These are phyloP conservation scores for Ceratothoa steindachneri DNA, from an alignment of 2,888 invertebrate genomes.

Conservation along the genomic window DNA sequence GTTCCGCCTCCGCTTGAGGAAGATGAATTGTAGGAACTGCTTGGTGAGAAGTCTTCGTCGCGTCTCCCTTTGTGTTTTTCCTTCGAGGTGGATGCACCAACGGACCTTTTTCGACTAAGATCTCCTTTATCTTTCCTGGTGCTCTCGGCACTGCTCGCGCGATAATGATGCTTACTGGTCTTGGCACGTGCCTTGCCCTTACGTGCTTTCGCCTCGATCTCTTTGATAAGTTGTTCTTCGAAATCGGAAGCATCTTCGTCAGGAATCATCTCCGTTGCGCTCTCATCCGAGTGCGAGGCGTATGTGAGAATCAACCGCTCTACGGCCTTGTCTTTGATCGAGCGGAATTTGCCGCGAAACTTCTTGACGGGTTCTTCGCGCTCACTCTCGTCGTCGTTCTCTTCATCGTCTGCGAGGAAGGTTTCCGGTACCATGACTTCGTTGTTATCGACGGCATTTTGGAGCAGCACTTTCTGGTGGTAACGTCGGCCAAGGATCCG, in stretches of 20 bases:
- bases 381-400: slow-evolving; percentile 35
- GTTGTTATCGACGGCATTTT: slow-evolving; percentile 42
- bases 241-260: slow-evolving; percentile 46
- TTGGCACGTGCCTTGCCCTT: slow-evolving; percentile 25
- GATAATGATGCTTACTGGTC: slow-evolving; percentile 15
- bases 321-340: slow-evolving; percentile 43
- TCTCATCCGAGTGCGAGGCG: slow-evolving; percentile 46
- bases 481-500: slow-evolving; percentile 37
- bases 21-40: slow-evolving; percentile 2
- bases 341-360: slow-evolving; percentile 42
- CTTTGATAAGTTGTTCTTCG: slow-evolving; percentile 40
- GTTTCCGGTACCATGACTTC: slow-evolving; percentile 29
- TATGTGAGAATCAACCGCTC: slow-evolving; percentile 44
- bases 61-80: not conserved
- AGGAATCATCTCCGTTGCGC: slow-evolving; percentile 44
- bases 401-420: slow-evolving; percentile 12
- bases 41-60: slow-evolving; percentile 18
- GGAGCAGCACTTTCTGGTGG: slow-evolving; percentile 38
- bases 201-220: slow-evolving; percentile 24
- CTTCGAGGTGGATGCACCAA: not conserved
- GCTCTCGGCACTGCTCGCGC: slow-evolving; percentile 24
- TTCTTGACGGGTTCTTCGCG: slow-evolving; percentile 45
- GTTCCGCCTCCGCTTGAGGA: not conserved
- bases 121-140: slow-evolving; percentile 3
- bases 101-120: not conserved